phyloP scores from a whole-genome alignment of 2,113 vertebrate species.

The Neogobius melanostomus region DNA sequence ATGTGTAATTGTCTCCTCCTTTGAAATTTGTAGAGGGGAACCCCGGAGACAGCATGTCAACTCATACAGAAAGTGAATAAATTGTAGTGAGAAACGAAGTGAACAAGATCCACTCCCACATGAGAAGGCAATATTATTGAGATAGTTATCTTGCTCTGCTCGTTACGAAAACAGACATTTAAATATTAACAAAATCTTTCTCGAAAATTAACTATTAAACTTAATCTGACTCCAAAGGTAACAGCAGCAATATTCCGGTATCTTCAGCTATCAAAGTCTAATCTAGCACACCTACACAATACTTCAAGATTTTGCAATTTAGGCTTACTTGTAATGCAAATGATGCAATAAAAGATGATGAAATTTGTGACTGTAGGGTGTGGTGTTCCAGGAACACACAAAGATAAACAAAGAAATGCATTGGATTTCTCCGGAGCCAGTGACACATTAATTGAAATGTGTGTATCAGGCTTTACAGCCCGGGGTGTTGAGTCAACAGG shows the following conservation, averaged over 20 bases:
- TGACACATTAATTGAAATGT: slow-evolving; percentile 63
- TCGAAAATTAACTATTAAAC: neutral
- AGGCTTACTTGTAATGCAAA: neutral
- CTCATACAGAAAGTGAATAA: slow-evolving; percentile 53
- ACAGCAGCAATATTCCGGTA: neutral
- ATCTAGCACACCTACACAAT: neutral
- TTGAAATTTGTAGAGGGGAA: slow-evolving; percentile 49
- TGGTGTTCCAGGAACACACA: slow-evolving; percentile 44
- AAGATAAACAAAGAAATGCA: slow-evolving; percentile 58
- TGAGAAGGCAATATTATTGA: slow-evolving; percentile 50
- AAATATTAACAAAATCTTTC: neutral
- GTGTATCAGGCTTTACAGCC: slow-evolving; percentile 84
- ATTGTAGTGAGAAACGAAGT: slow-evolving; percentile 47
- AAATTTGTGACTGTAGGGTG: slow-evolving; percentile 33
- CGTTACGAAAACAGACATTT: neutral
- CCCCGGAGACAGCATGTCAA: slow-evolving; percentile 27
- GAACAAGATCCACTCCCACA: slow-evolving; percentile 58
- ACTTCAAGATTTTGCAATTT: neutral
- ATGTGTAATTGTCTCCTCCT: slow-evolving; percentile 45
- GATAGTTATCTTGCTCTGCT: slow-evolving; percentile 20
- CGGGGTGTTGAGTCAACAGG: slow-evolving; percentile 95
- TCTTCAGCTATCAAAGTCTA: neutral
- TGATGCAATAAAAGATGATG: neutral
- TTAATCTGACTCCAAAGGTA: neutral
- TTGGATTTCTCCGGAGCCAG: slow-evolving; percentile 54